Conservation (phyloP, 2,113 vertebrate species). For the Nicator chloris region DNA sequence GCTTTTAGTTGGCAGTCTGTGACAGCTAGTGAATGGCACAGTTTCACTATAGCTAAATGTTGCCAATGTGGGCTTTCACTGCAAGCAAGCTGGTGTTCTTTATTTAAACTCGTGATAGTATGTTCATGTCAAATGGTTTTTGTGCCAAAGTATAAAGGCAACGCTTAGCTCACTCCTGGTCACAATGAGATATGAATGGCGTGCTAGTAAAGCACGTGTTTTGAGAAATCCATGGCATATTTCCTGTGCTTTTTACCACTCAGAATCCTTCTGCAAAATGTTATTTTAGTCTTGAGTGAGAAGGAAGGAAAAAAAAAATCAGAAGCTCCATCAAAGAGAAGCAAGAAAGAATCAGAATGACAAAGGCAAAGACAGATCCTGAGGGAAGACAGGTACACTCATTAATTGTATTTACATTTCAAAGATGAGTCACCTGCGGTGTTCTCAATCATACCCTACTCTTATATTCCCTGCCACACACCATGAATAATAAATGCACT, state of each 20-base stretch:
- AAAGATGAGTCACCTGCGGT: not conserved
- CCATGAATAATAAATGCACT: conserved; percentile 33
- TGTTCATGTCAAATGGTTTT: not conserved
- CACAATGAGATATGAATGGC: not conserved
- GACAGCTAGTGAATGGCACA: not conserved
- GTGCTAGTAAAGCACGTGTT: not conserved
- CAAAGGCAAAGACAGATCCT: conserved; percentile 14
- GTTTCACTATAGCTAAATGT: not conserved
- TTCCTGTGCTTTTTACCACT: not conserved
- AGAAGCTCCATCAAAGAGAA: not conserved
- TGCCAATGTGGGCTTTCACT: not conserved
- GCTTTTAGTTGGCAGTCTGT: not conserved
- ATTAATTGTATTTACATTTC: conserved; percentile 63
- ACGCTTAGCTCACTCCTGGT: not conserved
- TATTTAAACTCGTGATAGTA: not conserved
- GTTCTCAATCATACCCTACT: not conserved
- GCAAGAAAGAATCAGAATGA: not conserved
- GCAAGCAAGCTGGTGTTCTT: not conserved
- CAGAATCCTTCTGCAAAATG: not conserved
- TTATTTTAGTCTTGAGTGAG: not conserved
- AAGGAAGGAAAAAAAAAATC: conserved; percentile 3
- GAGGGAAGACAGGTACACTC: conserved; percentile 11
- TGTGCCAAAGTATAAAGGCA: not conserved
- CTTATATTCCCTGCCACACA: not conserved
- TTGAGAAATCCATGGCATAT: not conserved